phyloP scores from a whole-genome alignment of 2,113 vertebrate genomes.

The Albula goreensis region DNA sequence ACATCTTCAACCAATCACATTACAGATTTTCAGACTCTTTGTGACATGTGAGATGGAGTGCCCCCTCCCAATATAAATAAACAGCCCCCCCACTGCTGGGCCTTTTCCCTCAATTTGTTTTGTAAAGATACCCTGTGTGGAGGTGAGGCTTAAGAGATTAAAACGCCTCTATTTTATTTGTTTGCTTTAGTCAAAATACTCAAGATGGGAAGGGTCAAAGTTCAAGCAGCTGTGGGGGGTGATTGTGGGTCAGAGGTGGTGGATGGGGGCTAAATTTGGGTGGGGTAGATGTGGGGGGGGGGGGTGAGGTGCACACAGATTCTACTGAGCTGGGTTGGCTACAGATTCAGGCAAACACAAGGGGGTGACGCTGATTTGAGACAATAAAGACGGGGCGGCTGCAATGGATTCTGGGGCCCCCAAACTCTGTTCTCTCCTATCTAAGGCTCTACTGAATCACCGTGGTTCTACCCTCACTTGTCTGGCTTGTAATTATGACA shows the following conservation, averaged over 20 bases:
- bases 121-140: background rate
- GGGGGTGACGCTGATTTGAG: no score
- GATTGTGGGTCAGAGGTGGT: background rate
- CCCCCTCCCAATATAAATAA: slow-evolving; percentile 10
- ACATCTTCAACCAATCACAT: background rate
- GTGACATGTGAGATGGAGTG: no score
- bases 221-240: slow-evolving; percentile 3
- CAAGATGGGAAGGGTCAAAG: slow-evolving; percentile 4
- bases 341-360: no score
- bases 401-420: no score
- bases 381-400: no score
- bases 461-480: no score
- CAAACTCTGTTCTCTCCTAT: no score
- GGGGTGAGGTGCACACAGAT: no score
- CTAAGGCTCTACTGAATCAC: no score
- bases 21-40: background rate
- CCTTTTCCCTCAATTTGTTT: slow-evolving; percentile 15
- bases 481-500: no score
- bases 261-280: background rate
- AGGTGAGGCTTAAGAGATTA: slow-evolving; percentile 5
- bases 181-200: slow-evolving; percentile 19
- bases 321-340: no score
- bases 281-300: no score
- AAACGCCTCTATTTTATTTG: slow-evolving; percentile 9
- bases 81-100: background rate